Base-by-base conservation (phyloP, 2,888 invertebrate species). In the Aleiodes leptofemur region DNA sequence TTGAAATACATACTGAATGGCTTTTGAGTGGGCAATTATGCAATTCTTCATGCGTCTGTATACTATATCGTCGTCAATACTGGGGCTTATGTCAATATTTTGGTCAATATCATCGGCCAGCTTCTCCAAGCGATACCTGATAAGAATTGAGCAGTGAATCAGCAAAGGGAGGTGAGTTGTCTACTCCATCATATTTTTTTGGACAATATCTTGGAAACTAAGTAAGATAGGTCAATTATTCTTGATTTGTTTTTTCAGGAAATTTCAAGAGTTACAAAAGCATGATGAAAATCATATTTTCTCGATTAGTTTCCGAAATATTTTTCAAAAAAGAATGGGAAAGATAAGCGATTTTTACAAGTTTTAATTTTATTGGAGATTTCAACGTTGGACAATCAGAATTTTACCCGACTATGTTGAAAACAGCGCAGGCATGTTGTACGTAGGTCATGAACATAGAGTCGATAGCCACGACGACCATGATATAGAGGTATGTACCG, bases 111-210 rank as follows among this genome's bases (percentile, higher is more conserved):
- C 73, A 0, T 81, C 82, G 13, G 82, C 75, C 34, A 84, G 69
- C 43, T 74, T 70, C 55, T 79, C 79, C 69, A 85, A 57, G 3
- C 82, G 83, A 70, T 80, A 69, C 72, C 85, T 84, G 74, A 66
- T 76, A 73, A 9, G 73, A 59, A 73, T 61, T 23, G 23, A 23
- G 2, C 14, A n/a, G 29, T 50, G 70, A 29, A 66, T 71, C 1
- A 43, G 23, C 2, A 23, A 23, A 23, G 23, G 23, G 23, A 23
- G 23, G 23, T 23, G n/a, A n/a, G n/a, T n/a, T n/a, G n/a, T 23
- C 23, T 23, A 1, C 23, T 23, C 2, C 23, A 23, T 23, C 23
- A 23, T 23, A 23, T 23, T 23, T 23, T 2, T 23, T 23, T 23
- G 23, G 23, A 23, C 23, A 23, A 23, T 23, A 23, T 23, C 2